A percentile compares a stretch with the other conserved stretches of the same genome.
Conservation (phyloP, 2,888 invertebrate species). For the Tromatobia lineatoria region DNA sequence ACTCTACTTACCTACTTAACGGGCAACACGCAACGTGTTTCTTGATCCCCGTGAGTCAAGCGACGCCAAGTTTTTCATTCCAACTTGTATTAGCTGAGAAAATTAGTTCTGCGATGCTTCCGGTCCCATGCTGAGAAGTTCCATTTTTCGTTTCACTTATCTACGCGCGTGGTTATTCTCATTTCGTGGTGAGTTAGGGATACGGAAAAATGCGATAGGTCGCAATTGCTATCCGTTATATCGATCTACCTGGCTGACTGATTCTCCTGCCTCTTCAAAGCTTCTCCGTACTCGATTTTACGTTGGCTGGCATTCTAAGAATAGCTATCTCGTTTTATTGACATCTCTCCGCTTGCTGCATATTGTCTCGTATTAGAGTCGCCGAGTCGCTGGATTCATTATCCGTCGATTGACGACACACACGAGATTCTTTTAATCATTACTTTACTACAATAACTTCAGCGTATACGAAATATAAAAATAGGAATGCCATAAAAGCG, state of each 20-base stretch:
- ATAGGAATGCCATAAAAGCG: neutral
- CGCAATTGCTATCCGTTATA: constrained; percentile 12
- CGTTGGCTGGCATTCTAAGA: constrained; percentile 51
- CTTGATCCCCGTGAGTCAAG: constrained; percentile 64
- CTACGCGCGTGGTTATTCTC: neutral
- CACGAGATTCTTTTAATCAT: neutral
- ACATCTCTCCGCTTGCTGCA: constrained; percentile 22
- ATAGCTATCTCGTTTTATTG: constrained; percentile 61
- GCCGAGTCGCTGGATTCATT: constrained; percentile 18
- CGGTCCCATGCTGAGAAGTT: constrained; percentile 7
- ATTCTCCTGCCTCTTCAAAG: constrained; percentile 5
- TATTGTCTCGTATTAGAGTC: constrained; percentile 22
- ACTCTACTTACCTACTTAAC: constrained; percentile 79
- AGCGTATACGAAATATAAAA: neutral
- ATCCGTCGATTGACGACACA: constrained; percentile 35
- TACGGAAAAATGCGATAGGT: neutral
- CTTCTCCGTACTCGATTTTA: constrained; percentile 36
- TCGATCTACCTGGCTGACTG: constrained; percentile 46
- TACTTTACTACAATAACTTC: constrained; percentile 1
- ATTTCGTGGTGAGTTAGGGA: neutral
- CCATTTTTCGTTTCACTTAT: constrained; percentile 17
- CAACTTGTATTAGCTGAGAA: constrained; percentile 39
- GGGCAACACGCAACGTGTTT: constrained; percentile 73
- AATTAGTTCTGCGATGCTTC: neutral
- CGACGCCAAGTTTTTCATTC: constrained; percentile 56